These are phyloP conservation scores for Fistularia tabacaria DNA, from an alignment of 2,797 vertebrate genomes.

Conservation along the genomic window DNA sequence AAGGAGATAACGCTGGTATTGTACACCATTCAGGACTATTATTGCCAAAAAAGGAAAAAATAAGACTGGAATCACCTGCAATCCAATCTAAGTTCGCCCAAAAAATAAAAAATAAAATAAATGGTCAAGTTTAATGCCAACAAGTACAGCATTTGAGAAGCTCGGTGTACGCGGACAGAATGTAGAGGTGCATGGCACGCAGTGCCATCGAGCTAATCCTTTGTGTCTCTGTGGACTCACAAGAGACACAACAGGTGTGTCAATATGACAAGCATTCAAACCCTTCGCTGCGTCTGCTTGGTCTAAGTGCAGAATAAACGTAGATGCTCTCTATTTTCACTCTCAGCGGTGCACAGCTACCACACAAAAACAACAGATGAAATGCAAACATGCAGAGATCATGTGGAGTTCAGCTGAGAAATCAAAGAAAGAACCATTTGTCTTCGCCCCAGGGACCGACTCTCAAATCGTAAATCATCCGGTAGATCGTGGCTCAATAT, in stretches of 20 bases:
- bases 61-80: background rate
- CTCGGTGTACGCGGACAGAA: constrained; percentile 13
- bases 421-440: background rate
- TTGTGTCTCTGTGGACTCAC: constrained; percentile 61
- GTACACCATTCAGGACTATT: constrained; percentile 39
- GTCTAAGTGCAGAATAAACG: constrained; percentile 61
- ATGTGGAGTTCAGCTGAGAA: constrained; percentile 17
- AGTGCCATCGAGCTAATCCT: constrained; percentile 32
- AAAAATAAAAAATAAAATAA: constrained; percentile 16
- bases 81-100: constrained; percentile 6
- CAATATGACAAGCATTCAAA: constrained; percentile 66
- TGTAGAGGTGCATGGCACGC: constrained; percentile 17
- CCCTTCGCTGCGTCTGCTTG: constrained; percentile 47
- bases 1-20: constrained; percentile 56
- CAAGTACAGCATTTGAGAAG: constrained; percentile 38
- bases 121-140: constrained; percentile 25
- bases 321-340: constrained; percentile 60
- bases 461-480: background rate
- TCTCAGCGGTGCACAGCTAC: constrained; percentile 42
- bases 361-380: constrained; percentile 32
- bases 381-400: constrained; percentile 40
- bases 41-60: constrained; percentile 16
- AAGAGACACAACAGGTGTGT: constrained; percentile 74
- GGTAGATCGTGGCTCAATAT: background rate
- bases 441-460: background rate